These are phyloP conservation scores for Irena cyanogastra DNA, from an alignment of 2,113 vertebrate genomes.

Conservation along the genomic window DNA sequence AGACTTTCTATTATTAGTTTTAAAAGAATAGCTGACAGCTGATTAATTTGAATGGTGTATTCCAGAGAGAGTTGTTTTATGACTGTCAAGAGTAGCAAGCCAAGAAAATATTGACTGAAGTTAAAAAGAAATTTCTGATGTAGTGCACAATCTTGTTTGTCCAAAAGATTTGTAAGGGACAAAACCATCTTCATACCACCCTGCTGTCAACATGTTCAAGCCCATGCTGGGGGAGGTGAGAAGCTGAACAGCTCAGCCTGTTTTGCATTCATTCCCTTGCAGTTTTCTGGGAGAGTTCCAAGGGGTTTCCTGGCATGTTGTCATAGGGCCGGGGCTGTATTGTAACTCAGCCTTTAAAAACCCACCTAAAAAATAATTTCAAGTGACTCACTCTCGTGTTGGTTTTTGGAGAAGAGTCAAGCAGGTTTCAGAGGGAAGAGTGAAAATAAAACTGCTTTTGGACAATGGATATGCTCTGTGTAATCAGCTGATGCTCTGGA, in stretches of 20 bases:
- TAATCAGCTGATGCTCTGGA: not conserved
- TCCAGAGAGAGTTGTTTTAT: conserved; percentile 4
- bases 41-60: not conserved
- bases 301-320: not conserved
- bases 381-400: not conserved
- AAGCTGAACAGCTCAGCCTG: not conserved
- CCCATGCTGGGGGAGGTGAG: not conserved
- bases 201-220: not conserved
- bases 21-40: conserved; percentile 23
- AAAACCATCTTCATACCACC: not conserved
- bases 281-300: not conserved
- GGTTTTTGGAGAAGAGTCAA: not conserved
- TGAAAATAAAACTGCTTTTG: not conserved
- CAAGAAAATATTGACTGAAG: not conserved
- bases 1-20: conserved; percentile 34
- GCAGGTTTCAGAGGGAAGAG: not conserved
- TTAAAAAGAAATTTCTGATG: not conserved
- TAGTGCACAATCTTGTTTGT: not conserved
- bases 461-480: not conserved
- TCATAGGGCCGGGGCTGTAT: not conserved
- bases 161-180: not conserved
- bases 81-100: not conserved
- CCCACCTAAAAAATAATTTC: not conserved
- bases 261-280: not conserved
- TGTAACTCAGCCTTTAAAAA: not conserved